phyloP scores from a whole-genome alignment of 2,888 invertebrate species.

The Empis stercorea region DNA sequence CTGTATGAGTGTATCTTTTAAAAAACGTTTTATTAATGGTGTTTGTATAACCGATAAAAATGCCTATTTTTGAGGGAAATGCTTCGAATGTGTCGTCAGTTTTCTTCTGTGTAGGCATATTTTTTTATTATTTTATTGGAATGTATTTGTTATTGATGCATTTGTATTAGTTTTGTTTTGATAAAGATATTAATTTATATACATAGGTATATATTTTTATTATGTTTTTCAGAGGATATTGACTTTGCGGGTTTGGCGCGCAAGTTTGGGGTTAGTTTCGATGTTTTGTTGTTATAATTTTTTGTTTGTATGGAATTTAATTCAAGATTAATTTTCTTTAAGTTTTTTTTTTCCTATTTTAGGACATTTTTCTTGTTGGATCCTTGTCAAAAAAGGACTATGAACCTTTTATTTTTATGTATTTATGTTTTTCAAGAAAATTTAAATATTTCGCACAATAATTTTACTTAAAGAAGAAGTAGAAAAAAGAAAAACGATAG shows the following conservation, averaged over 20 bases:
- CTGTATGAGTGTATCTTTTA: neutral
- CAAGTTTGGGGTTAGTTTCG: neutral
- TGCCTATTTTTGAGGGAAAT: no score
- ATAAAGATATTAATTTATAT: neutral
- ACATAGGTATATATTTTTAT: no score
- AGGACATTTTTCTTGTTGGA: neutral
- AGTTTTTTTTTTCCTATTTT: neutral
- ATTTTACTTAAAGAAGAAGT: no score
- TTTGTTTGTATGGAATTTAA: neutral
- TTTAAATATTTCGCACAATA: no score
- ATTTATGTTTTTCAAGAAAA: no score
- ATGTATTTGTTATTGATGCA: neutral
- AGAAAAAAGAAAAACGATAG: no score
- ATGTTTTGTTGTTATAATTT: neutral
- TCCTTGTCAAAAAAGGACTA: neutral
- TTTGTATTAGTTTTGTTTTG: neutral
- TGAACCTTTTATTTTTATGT: neutral
- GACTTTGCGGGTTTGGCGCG: neutral
- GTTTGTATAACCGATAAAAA: no score
- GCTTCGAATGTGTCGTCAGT: no score
- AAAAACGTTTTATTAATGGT: neutral
- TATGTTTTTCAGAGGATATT: neutral
- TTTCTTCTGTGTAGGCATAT: neutral
- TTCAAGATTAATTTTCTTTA: no score
- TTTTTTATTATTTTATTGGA: neutral